These are phyloP conservation scores for Otus sunia DNA, from an alignment of 2,113 vertebrate genomes.

Conservation along the genomic window DNA sequence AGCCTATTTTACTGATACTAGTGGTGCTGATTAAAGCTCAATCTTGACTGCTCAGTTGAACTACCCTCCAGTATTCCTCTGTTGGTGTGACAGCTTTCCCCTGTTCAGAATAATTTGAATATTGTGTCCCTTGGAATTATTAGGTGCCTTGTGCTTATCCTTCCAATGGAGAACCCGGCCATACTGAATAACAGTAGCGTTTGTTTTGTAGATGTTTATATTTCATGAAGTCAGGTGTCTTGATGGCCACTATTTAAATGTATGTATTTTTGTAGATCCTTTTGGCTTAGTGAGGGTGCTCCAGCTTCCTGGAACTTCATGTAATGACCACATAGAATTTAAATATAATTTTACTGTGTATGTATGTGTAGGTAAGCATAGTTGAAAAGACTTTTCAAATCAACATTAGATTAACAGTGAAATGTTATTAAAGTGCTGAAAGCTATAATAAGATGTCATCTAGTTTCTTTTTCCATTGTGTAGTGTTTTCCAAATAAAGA, in stretches of 20 bases:
- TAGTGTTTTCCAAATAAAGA: slow-evolving; percentile 73
- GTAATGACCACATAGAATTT: not conserved
- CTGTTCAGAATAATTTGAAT: not conserved
- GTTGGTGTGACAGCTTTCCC: accelerated
- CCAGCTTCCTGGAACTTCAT: not conserved
- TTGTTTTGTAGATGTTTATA: not conserved
- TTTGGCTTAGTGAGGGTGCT: not conserved
- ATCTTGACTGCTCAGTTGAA: not conserved
- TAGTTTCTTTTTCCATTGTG: slow-evolving; percentile 47
- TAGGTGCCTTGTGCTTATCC: not conserved
- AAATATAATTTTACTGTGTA: not conserved
- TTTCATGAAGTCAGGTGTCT: not conserved
- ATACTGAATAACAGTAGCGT: not conserved
- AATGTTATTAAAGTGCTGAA: slow-evolving; percentile 30
- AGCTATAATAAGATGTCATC: not conserved
- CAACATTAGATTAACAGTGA: not conserved
- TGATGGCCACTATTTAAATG: not conserved
- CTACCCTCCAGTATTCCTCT: not conserved
- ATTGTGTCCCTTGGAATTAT: not conserved
- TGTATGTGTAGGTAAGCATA: not conserved
- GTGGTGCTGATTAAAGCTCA: not conserved
- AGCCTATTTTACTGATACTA: not conserved
- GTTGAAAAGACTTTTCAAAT: not conserved
- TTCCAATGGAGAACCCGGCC: not conserved
- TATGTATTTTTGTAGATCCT: not conserved